Conservation (phyloP, 1,140 invertebrate genomes). For the honey bee (Apis mellifera) region DNA sequence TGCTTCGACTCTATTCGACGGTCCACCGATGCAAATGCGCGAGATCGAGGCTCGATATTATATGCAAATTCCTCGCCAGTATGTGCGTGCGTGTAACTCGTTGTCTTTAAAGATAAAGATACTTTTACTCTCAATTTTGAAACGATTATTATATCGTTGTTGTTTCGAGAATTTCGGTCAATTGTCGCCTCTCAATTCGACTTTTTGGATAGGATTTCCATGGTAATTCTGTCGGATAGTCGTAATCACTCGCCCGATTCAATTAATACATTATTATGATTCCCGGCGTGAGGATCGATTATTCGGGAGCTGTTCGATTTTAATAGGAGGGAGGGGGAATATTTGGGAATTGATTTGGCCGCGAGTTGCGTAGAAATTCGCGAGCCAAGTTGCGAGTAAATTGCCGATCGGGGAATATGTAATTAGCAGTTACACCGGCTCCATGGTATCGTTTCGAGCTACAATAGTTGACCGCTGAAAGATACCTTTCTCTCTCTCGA, state of each 20-base stretch:
- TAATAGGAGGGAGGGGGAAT: not conserved
- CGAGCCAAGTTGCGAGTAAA: slow-evolving; percentile 19
- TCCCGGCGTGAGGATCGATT: not conserved
- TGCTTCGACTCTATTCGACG: slow-evolving; percentile 26
- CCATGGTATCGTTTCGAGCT: not conserved
- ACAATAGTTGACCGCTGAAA: not conserved
- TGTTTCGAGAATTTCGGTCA: not conserved
- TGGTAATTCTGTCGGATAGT: not conserved
- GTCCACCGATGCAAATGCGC: slow-evolving; percentile 23
- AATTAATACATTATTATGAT: slow-evolving; percentile 17
- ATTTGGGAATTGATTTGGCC: slow-evolving; percentile 30
- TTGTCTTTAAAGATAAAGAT: not conserved
- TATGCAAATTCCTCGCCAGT: slow-evolving; percentile 41
- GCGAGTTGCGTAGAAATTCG: not conserved
- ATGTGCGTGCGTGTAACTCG: not conserved
- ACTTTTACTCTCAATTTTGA: not conserved
- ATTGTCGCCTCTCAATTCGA: not conserved
- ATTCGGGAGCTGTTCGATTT: not conserved
- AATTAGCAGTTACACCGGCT: slow-evolving; percentile 4
- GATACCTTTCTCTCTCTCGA: not conserved
- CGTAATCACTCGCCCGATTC: slow-evolving; percentile 15
- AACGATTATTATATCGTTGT: not conserved
- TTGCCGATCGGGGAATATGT: slow-evolving; percentile 14
- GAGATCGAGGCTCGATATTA: slow-evolving; percentile 21
- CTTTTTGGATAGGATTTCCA: slow-evolving; percentile 24